Percentiles rank a stretch among this genome's conserved stretches.
phyloP scores from a whole-genome alignment of 1,140 invertebrate genomes.

The Eubasilissa regina region DNA sequence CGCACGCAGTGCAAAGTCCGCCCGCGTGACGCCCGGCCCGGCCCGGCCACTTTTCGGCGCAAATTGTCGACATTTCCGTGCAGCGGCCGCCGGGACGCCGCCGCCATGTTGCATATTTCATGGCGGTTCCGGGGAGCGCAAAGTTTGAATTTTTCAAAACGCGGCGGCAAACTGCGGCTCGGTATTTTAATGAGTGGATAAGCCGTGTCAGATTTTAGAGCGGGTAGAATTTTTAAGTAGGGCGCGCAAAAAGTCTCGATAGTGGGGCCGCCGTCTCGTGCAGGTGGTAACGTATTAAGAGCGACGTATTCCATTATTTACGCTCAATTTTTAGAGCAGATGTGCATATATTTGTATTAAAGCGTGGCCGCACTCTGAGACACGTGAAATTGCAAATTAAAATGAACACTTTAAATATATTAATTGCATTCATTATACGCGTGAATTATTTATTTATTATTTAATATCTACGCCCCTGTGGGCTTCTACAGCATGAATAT shows the following conservation, averaged over 20 bases:
- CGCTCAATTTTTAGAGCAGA: not conserved
- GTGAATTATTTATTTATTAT: too few species aligned
- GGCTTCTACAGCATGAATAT: too few species aligned
- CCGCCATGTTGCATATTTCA: conserved; percentile 41
- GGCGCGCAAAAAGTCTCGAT: conserved; percentile 19
- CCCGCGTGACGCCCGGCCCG: too few species aligned
- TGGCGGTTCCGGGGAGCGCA: not conserved
- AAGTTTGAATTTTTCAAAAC: conserved; percentile 43
- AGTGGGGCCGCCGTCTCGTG: not conserved
- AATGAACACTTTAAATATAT: not conserved
- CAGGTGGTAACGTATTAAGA: not conserved
- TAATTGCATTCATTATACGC: too few species aligned
- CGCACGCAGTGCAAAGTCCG: conserved; percentile 18
- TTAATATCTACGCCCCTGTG: too few species aligned
- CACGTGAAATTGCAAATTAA: conserved; percentile 5
- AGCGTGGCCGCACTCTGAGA: not conserved
- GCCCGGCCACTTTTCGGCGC: conserved; percentile 24
- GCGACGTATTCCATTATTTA: conserved; percentile 16
- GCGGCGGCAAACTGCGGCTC: conserved; percentile 39
- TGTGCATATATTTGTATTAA: not conserved
- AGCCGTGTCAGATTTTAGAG: conserved; percentile 39
- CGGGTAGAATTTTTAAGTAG: conserved; percentile 35
- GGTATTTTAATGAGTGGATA: conserved; percentile 45
- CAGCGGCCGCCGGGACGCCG: not conserved
- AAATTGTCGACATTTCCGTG: conserved; percentile 23